Conservation (phyloP, 2,113 vertebrate species). For the Actenoides hombroni region DNA sequence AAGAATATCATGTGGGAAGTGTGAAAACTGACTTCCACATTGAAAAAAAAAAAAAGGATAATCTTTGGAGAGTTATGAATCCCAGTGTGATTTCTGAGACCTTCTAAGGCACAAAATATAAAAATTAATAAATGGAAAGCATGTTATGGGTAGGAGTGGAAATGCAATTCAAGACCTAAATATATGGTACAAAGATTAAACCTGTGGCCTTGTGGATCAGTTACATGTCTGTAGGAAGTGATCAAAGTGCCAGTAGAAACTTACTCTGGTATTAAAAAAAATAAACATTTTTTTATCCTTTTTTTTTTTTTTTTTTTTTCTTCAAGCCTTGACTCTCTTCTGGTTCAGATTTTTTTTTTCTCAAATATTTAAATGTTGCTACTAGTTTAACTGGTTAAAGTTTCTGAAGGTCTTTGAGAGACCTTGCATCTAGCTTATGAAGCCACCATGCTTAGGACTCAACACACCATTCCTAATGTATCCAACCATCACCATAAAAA, state of each 20-base stretch:
- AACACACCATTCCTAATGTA: not conserved
- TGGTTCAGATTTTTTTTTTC: not conserved
- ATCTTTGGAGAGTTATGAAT: not conserved
- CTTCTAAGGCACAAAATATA: not conserved
- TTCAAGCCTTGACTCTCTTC: not conserved
- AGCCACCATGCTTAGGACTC: not conserved
- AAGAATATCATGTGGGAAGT: not conserved
- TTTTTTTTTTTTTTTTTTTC: not conserved
- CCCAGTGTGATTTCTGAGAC: not conserved
- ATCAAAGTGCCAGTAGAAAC: not conserved
- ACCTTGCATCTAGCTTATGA: not conserved
- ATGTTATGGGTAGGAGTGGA: not conserved
- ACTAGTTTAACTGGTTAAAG: not conserved
- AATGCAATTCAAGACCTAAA: not conserved
- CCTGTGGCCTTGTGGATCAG: accelerated
- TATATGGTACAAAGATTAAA: not conserved
- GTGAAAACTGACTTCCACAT: not conserved
- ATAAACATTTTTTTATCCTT: not conserved
- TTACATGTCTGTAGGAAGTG: not conserved
- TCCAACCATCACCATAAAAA: too few relatives aligned
- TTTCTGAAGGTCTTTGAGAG: not conserved
- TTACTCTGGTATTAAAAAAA: not conserved
- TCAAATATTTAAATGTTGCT: not conserved
- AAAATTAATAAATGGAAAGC: not conserved
- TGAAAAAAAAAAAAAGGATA: not conserved